Conservation (phyloP, 2,113 vertebrate genomes). For the human region GRCh38 chr18:75013501-75014000, state of each 20-base stretch:
- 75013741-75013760: neutral
- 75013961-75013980: neutral
- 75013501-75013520: neutral
- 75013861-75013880: too few species aligned
- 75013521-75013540: neutral
- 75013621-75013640: neutral
- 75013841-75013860: neutral
- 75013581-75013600: neutral
- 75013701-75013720: too few species aligned
- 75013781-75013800: neutral
- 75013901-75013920: neutral
- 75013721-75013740: neutral
- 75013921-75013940: neutral
- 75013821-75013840: neutral
- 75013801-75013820: neutral
- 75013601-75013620: neutral
- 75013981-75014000: neutral
- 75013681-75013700: accelerated
- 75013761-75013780: neutral
- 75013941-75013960: neutral
- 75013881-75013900: neutral
- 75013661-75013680: neutral
- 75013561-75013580: conserved; percentile 5
- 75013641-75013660: neutral
- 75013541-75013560: conserved; percentile 1